These are phyloP conservation scores for Colletes latitarsis DNA, from an alignment of 1,140 invertebrate species.

Conservation along the genomic window DNA sequence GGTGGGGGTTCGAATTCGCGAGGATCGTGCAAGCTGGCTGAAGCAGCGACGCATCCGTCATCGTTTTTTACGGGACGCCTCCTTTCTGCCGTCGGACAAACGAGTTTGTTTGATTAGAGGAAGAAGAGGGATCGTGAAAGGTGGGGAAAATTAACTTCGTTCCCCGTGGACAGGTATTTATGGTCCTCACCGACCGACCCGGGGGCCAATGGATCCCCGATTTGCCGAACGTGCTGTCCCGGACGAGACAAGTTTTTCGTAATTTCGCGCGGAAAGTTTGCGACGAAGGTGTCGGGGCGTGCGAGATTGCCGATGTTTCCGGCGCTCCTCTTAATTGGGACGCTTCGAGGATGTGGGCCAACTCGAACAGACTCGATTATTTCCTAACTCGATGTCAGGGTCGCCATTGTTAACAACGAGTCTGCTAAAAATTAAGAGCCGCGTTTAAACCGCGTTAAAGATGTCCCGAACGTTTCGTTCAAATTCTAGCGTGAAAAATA, in stretches of 20 bases:
- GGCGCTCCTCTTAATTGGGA: neutral
- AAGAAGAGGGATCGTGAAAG: neutral
- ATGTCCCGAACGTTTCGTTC: too few species aligned
- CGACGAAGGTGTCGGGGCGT: neutral
- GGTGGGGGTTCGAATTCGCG: neutral
- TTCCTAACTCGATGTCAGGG: neutral
- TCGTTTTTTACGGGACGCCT: conserved; percentile 37
- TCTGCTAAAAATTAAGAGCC: too few species aligned
- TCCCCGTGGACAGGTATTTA: conserved; percentile 34
- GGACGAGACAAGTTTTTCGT: neutral
- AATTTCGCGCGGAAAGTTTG: conserved; percentile 3
- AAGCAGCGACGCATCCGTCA: conserved; percentile 34
- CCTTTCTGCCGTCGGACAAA: conserved; percentile 38
- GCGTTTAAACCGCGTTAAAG: too few species aligned
- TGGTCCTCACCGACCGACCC: neutral
- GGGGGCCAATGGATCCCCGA: conserved; percentile 27
- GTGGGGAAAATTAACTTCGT: neutral
- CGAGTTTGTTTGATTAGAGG: conserved; percentile 59
- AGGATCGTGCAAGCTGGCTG: conserved; percentile 27
- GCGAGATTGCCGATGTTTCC: neutral
- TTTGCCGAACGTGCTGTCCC: neutral
- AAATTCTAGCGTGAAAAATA: too few species aligned
- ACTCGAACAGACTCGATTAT: too few species aligned
- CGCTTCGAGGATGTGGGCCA: neutral
- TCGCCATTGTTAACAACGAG: too few species aligned